Percentiles rank a stretch among this genome's conserved stretches.
phyloP scores from a whole-genome alignment of 2,888 invertebrate species.

The Coremacera marginata region DNA sequence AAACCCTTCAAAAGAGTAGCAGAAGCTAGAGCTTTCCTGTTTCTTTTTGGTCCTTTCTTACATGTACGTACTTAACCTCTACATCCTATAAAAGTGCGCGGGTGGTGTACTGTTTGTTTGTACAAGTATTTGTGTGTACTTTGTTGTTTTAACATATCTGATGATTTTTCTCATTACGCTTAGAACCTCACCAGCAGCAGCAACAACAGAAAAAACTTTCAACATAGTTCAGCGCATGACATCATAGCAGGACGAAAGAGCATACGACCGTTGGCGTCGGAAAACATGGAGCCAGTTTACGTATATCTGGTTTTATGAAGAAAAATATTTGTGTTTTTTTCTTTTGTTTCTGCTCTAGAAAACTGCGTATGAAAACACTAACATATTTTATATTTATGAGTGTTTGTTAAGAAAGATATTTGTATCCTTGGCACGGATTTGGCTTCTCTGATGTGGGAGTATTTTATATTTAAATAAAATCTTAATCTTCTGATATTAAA shows the following conservation, averaged over 20 bases:
- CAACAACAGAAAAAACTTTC: background rate
- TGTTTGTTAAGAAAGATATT: background rate
- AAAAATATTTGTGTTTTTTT: background rate
- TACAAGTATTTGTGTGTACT: background rate
- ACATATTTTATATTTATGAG: conserved; percentile 2
- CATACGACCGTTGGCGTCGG: background rate
- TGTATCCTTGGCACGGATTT: conserved; percentile 31
- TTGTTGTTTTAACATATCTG: conserved; percentile 3
- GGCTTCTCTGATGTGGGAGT: too few species aligned
- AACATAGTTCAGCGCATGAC: conserved; percentile 4
- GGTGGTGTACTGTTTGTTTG: background rate
- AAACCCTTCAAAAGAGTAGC: background rate
- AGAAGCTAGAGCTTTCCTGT: background rate
- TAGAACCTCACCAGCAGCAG: background rate
- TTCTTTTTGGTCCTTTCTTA: too few species aligned
- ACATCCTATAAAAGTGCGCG: background rate
- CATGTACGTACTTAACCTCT: too few species aligned
- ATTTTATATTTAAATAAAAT: too few species aligned
- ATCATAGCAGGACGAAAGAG: conserved; percentile 4
- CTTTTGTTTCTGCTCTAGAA: background rate
- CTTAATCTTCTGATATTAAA: too few species aligned
- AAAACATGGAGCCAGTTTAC: conserved; percentile 4
- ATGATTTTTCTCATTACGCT: conserved; percentile 2
- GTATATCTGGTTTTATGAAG: background rate
- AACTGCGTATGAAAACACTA: conserved; percentile 25